A percentile compares a stretch with the other conserved stretches of the same genome.
Conservation (phyloP, 2,888 invertebrate genomes). For the Diarsia mendica region DNA sequence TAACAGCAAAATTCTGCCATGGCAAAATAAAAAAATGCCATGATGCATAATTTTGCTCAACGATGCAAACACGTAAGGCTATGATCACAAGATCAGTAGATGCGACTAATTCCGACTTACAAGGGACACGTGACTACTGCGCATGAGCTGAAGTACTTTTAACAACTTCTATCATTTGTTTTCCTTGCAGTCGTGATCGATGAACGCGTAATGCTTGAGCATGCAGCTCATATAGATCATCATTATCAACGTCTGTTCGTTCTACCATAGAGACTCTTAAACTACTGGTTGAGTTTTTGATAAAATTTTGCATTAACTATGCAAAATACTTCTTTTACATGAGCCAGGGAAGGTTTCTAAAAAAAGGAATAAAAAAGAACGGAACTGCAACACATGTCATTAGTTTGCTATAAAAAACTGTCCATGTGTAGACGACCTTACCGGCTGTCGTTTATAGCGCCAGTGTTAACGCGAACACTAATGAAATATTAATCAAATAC, state of each 20-base stretch:
- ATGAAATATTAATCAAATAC: constrained; percentile 80
- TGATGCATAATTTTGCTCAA: neutral
- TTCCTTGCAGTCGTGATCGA: neutral
- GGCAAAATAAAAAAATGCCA: neutral
- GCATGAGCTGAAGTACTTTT: neutral
- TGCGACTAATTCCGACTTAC: no score
- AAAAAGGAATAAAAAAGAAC: no score
- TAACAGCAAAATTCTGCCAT: neutral
- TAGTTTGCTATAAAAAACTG: neutral
- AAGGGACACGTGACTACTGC: no score
- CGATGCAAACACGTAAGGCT: neutral
- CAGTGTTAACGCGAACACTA: constrained; percentile 68
- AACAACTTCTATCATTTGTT: neutral
- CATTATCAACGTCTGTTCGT: no score
- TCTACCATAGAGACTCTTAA: no score
- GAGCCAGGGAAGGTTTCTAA: no score
- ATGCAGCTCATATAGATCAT: neutral
- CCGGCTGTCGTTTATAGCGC: constrained; percentile 24
- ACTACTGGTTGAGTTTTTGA: no score
- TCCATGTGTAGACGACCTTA: constrained; percentile 3
- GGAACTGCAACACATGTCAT: no score
- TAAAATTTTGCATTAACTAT: no score
- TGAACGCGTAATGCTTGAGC: neutral
- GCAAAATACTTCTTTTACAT: no score
- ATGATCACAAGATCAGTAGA: neutral